Base-by-base conservation (phyloP, 2,888 invertebrate genomes). In the Mimachlamys varia region DNA sequence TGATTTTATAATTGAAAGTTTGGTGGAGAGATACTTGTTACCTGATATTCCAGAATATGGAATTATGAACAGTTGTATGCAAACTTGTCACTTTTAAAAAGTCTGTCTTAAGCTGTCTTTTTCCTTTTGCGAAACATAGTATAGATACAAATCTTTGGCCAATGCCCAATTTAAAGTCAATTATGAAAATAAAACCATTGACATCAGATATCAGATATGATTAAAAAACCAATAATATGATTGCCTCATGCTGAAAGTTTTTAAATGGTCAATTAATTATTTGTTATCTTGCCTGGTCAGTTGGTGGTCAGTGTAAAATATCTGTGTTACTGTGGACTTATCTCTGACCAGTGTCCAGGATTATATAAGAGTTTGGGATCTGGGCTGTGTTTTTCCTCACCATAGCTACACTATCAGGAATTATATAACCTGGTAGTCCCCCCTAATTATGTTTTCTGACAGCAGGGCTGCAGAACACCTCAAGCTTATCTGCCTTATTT, bases 371-470 rank as follows among this genome's bases (percentile, higher is more conserved):
- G 76, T 76, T 27, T 76, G 4, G 76, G 76, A 33, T 76, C 76
- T 76, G 76, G 76, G 7, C 76, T 76, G 76, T 76, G 76, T 76
- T 76, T 76, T 76, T 76, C 76, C 76, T 76, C 76, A 76, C 76
- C 33, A 76, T 76, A 76, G 76, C 76, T 76, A 76, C 76, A 76
- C 33, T 76, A 76, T 76, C 76, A 22, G 27, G 76, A 22, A 13
- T 76, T 76, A 76, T 33, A 7, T 76, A 76, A 76, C 33, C 33
- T 15, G 5, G 53, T 12, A 33, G 27, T 33, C 76, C 76, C 76
- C 76, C 76, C 76, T 76, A 76, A 76, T 76, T 76, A 76, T 76
- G 76, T 76, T 76, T 76, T 76, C 76, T 76, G 76, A 76, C 76
- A 76, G 76, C 76, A 76, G 76, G 33, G 33, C 76, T 33, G 76